These are phyloP conservation scores for Henricia sp. DNA, from an alignment of 53 echinoderm and acorn worm species.

Conservation along the genomic window DNA sequence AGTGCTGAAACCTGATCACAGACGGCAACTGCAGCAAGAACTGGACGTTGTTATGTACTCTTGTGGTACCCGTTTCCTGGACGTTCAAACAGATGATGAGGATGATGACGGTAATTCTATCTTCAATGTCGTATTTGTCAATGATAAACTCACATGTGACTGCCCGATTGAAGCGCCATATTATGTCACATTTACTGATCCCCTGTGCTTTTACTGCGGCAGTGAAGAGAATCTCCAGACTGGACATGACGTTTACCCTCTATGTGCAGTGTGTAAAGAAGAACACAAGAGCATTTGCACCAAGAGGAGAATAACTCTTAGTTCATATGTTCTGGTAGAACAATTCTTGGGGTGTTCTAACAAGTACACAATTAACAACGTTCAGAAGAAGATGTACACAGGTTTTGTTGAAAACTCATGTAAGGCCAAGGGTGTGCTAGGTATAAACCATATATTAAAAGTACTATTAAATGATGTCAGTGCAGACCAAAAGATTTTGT, in stretches of 20 bases:
- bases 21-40: constrained; percentile 30
- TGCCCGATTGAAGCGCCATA: constrained; percentile 43
- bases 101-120: constrained; percentile 38
- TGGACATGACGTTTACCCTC: constrained; percentile 13
- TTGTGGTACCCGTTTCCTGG: constrained; percentile 43
- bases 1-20: constrained; percentile 42
- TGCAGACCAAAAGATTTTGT: background rate
- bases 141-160: constrained; percentile 62
- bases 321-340: too few species aligned
- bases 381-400: too few species aligned
- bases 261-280: constrained; percentile 47
- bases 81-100: constrained; percentile 29
- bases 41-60: constrained; percentile 43
- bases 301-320: too few species aligned
- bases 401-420: too few species aligned
- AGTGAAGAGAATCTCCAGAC: constrained; percentile 36
- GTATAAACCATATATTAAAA: too few species aligned
- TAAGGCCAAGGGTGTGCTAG: too few species aligned
- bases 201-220: constrained; percentile 65
- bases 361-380: too few species aligned
- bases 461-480: background rate
- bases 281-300: constrained; percentile 55
- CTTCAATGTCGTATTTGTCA: constrained; percentile 48
- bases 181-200: constrained; percentile 59
- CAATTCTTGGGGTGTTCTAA: too few species aligned